Conservation (phyloP, 1,140 invertebrate genomes). For the Drosophila pruinosa region DNA sequence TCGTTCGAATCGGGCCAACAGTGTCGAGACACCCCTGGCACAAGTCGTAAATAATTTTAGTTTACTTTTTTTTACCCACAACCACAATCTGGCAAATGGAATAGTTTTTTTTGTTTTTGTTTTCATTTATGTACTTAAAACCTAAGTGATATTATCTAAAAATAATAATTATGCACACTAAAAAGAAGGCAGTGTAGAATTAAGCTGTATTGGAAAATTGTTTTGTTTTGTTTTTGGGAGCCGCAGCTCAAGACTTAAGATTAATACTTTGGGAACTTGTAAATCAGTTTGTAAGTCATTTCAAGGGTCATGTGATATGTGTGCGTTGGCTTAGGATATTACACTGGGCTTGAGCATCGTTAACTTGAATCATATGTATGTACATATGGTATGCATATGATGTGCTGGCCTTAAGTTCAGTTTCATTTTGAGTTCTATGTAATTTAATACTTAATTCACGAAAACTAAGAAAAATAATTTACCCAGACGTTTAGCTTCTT, state of each 20-base stretch:
- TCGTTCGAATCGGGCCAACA: conserved; percentile 45
- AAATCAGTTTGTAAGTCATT: conserved; percentile 44
- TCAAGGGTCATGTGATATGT: conserved; percentile 67
- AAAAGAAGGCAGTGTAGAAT: conserved; percentile 41
- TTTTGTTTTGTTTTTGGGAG: conserved; percentile 27
- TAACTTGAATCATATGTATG: conserved; percentile 9
- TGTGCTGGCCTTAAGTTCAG: conserved; percentile 6
- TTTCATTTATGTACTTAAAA: conserved; percentile 8
- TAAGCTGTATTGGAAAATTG: conserved; percentile 50
- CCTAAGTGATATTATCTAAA: conserved; percentile 29
- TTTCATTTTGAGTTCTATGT: conserved; percentile 2
- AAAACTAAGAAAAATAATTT: not conserved
- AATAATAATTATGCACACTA: conserved; percentile 27
- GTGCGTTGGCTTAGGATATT: conserved; percentile 62
- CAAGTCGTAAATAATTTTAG: conserved; percentile 44
- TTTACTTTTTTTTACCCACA: conserved; percentile 8
- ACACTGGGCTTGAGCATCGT: conserved; percentile 60
- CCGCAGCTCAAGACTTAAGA: conserved; percentile 49
- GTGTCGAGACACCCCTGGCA: conserved; percentile 41
- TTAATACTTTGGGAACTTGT: conserved; percentile 76
- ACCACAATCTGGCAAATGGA: conserved; percentile 22
- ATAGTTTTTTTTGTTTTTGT: conserved; percentile 13
- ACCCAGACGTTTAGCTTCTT: not conserved
- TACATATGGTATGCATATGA: not conserved
- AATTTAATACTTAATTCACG: conserved; percentile 1